Base-by-base conservation (phyloP, 2,888 invertebrate species). In the Drosophila gaucha region DNA sequence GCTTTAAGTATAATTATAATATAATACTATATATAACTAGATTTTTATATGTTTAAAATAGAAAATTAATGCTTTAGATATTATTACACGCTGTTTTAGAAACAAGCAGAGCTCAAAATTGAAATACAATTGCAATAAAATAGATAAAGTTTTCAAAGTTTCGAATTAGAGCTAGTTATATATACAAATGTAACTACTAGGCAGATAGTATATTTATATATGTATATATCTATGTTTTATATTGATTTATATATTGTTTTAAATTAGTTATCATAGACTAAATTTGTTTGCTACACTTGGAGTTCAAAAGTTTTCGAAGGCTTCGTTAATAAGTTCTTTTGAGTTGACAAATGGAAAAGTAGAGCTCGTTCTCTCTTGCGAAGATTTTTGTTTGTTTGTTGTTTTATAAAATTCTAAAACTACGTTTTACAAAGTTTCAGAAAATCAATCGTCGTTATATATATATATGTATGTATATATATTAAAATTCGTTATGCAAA, bases 261-360 rank as follows among this genome's bases (percentile, higher is more conserved):
- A 41, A 33, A 41, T 51, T 60, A 49, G 41, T 50, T 58, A n/a
- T n/a, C n/a, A n/a, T 80, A 71, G 72, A 67, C 74, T 84, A 70
- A 43, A 44, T 39, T 64, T 68, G 14, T 59, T 73, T 65, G 72
- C 86, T 85, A 84, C 79, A 74, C 72, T 86, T 83, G 88, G 84
- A 86, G 86, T 83, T 88, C 73, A 83, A 88, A 78, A 80, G 78
- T 75, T 86, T 85, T 79, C 78, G 80, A 88, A 88, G 88, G 89
- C 88, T 86, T 85, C 83, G 71, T 85, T 86, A 78, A 77, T 88
- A 88, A 88, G 88, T 89, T 89, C 89, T 89, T 80, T 88, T 67
- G 71, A 85, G 86, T 85, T 86, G 73, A 87, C 79, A 87, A 89
- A 88, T 78, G 78, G 88, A 83, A 80, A 86, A 86, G 69, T 78